phyloP scores from a whole-genome alignment of 2,113 vertebrate genomes.

The Hoplias malabaricus region DNA sequence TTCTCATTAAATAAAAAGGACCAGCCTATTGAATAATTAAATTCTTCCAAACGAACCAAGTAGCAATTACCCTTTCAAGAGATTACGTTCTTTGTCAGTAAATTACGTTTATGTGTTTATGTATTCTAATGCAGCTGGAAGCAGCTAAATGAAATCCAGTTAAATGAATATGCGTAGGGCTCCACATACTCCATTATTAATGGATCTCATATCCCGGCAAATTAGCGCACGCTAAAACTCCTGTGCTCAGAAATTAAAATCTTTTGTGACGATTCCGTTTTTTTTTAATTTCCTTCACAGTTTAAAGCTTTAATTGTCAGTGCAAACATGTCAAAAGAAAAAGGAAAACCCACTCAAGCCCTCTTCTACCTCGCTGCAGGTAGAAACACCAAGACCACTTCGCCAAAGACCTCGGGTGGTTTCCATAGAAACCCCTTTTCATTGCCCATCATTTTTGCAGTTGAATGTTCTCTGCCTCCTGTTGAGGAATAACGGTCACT shows the following conservation, averaged over 20 bases:
- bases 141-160: neutral
- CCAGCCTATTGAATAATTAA: neutral
- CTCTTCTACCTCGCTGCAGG: constrained; percentile 39
- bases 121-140: neutral
- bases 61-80: constrained; percentile 4
- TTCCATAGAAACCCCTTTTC: constrained; percentile 76
- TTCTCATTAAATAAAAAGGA: neutral
- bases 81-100: neutral
- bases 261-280: neutral
- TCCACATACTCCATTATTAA: neutral
- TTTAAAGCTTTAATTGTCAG: neutral
- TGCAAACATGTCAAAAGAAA: constrained; percentile 9
- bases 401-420: constrained; percentile 63
- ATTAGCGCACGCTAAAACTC: neutral
- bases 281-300: neutral
- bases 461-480: constrained; percentile 58
- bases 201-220: neutral
- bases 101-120: neutral
- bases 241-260: neutral
- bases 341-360: constrained; percentile 41
- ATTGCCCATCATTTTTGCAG: constrained; percentile 54
- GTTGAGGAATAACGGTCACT: constrained; percentile 60
- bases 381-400: constrained; percentile 51
- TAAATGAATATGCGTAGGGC: neutral
- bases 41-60: constrained; percentile 1